phyloP scores from a whole-genome alignment of 2,888 invertebrate species.

The Orthosia cruda region DNA sequence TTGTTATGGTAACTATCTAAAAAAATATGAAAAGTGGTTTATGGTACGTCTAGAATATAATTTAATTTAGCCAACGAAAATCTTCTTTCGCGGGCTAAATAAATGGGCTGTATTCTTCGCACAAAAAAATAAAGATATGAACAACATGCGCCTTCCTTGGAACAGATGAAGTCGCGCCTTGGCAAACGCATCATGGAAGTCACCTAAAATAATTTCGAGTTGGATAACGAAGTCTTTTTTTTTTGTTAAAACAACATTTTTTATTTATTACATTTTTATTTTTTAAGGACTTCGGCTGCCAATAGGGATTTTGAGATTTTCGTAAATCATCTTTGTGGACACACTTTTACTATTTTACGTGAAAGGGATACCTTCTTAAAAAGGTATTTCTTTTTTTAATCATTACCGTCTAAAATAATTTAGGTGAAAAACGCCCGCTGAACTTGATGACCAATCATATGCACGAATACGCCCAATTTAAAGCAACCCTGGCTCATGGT shows the following conservation, averaged over 20 bases:
- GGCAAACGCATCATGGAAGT: slow-evolving; percentile 98
- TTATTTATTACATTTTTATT: no score
- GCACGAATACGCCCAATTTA: slow-evolving; percentile 36
- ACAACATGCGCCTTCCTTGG: slow-evolving; percentile 99
- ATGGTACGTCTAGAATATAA: no score
- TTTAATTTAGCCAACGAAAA: neutral
- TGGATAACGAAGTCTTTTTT: slow-evolving; percentile 98
- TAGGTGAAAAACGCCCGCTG: slow-evolving; percentile 13
- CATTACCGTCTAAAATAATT: no score
- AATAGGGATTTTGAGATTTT: slow-evolving; percentile 97
- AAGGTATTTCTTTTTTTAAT: no score
- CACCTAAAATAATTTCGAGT: slow-evolving; percentile 96
- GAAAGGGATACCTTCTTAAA: no score
- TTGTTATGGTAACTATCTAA: no score
- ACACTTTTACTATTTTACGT: no score
- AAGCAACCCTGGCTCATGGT: slow-evolving; percentile 8
- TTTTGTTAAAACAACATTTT: slow-evolving; percentile 98
- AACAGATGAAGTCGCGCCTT: slow-evolving; percentile 99
- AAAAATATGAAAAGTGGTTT: no score
- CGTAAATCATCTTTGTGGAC: neutral
- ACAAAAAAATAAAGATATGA: slow-evolving; percentile 98
- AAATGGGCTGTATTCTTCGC: slow-evolving; percentile 99
- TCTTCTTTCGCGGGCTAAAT: slow-evolving; percentile 90
- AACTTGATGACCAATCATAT: slow-evolving; percentile 38
- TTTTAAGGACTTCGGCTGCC: slow-evolving; percentile 98